phyloP scores from a whole-genome alignment of 2,888 invertebrate species.

The Coleophora flavipennella region DNA sequence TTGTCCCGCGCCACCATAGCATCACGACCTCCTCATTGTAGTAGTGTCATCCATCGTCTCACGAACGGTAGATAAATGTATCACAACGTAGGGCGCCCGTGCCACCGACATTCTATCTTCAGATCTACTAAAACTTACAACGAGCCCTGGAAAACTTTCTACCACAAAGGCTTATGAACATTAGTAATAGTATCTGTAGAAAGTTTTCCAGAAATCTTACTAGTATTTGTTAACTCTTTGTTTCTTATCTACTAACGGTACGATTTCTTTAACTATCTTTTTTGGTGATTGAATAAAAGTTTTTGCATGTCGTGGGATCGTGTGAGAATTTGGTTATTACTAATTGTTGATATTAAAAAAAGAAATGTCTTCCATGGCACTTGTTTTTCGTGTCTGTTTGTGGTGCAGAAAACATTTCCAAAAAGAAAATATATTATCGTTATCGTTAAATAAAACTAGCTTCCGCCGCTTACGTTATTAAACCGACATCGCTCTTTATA shows the following conservation, averaged over 20 bases:
- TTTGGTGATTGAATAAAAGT: constrained; percentile 21
- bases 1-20: constrained; percentile 57
- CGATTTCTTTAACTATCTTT: constrained; percentile 36
- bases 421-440: constrained; percentile 18
- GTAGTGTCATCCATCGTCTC: constrained; percentile 63
- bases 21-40: constrained; percentile 55
- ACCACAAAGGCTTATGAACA: constrained; percentile 57
- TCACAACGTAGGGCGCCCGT: constrained; percentile 70
- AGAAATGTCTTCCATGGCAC: constrained; percentile 65
- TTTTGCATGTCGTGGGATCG: constrained; percentile 23
- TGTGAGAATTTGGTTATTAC: constrained; percentile 19
- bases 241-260: constrained; percentile 24
- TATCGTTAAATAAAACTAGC: constrained; percentile 45
- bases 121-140: constrained; percentile 30
- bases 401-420: constrained; percentile 57
- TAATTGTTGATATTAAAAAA: too few relatives aligned
- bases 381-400: constrained; percentile 35
- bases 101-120: constrained; percentile 36
- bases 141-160: constrained; percentile 63
- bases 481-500: constrained; percentile 30
- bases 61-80: constrained; percentile 69
- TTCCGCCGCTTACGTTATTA: constrained; percentile 54
- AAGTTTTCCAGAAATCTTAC: constrained; percentile 66
- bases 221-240: constrained; percentile 21
- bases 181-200: constrained; percentile 46